Conservation (phyloP, 2,113 vertebrate species). For the Anhinga rufa region DNA sequence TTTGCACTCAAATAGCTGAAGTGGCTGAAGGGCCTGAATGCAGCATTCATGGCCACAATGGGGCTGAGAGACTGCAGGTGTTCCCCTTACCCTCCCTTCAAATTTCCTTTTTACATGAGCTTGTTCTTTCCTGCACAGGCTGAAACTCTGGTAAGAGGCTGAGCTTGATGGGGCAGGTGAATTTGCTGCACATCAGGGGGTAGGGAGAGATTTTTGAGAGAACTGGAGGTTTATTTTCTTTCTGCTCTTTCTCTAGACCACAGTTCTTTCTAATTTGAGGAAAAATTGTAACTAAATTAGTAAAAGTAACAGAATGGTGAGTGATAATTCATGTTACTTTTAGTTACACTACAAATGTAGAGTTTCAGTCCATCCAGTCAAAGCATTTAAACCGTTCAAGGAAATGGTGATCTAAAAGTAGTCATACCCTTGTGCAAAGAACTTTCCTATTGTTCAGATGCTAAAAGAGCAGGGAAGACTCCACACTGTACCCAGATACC, state of each 20-base stretch:
- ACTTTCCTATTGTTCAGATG: neutral
- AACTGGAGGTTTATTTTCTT: neutral
- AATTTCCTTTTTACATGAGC: neutral
- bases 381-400: neutral
- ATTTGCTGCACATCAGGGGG: neutral
- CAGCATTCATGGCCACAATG: neutral
- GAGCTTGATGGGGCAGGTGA: neutral
- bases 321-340: neutral
- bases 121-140: neutral
- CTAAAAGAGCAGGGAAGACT: neutral
- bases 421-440: neutral
- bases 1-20: conserved; percentile 39
- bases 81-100: neutral
- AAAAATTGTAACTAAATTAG: neutral
- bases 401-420: neutral
- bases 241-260: neutral
- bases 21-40: neutral
- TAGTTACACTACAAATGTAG: neutral
- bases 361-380: neutral
- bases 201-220: neutral
- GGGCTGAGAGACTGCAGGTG: conserved; percentile 31
- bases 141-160: neutral
- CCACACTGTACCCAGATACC: rapidly evolving
- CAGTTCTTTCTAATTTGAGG: neutral
- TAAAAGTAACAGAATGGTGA: neutral